phyloP scores from a whole-genome alignment of 2,797 vertebrate genomes.

The Silurus lanzhouensis region DNA sequence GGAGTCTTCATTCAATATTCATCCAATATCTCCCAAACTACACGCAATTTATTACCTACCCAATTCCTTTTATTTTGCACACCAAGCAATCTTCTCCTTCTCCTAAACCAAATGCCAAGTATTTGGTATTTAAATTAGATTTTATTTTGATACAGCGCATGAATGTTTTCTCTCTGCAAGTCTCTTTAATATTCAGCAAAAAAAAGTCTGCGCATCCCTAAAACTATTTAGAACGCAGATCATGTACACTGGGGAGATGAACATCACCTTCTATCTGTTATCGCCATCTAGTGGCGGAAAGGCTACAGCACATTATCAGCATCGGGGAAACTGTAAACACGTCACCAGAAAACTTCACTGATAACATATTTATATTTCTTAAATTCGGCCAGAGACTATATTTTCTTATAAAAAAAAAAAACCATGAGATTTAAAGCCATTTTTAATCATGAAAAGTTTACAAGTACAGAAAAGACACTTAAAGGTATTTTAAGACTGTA shows the following conservation, averaged over 20 bases:
- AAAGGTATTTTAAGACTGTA: not conserved
- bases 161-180: not conserved
- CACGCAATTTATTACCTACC: not conserved
- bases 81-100: not conserved
- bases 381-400: not conserved
- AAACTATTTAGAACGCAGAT: not conserved
- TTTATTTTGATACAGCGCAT: not conserved
- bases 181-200: not conserved
- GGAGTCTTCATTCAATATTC: too few relatives aligned
- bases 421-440: not conserved
- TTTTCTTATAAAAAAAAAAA: not conserved
- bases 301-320: not conserved
- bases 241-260: not conserved
- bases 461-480: constrained; percentile 13
- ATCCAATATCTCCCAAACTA: not conserved
- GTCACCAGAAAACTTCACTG: not conserved
- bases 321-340: not conserved
- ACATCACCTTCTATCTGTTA: not conserved
- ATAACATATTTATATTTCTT: not conserved
- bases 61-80: not conserved
- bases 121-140: not conserved
- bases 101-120: not conserved
- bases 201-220: too few relatives aligned
- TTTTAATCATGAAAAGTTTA: constrained; percentile 42
- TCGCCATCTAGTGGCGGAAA: constrained; percentile 26